phyloP scores from a whole-genome alignment of 2,888 invertebrate species.

The Teleogryllus oceanicus region DNA sequence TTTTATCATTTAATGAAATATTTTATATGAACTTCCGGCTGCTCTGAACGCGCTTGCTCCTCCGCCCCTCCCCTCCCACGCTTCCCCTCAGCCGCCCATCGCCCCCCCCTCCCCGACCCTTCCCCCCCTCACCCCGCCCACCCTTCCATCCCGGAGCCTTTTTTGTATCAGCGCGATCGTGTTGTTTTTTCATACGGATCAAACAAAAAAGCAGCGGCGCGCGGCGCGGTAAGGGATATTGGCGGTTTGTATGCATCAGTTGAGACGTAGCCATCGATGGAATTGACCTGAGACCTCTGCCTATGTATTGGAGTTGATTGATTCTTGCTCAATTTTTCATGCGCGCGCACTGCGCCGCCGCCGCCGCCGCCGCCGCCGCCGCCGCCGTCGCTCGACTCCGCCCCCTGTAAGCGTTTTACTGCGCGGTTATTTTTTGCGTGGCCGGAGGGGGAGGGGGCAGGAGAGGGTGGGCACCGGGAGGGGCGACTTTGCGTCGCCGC shows the following conservation, averaged over 20 bases:
- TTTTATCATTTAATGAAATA: constrained; percentile 18
- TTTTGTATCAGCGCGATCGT: constrained; percentile 18
- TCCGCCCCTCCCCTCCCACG: background rate
- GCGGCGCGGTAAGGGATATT: constrained; percentile 1
- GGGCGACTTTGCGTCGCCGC: constrained; percentile 6
- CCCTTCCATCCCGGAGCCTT: constrained; percentile 6
- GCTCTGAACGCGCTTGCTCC: background rate
- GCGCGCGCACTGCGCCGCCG: constrained; percentile 1
- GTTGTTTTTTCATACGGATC: constrained; percentile 18
- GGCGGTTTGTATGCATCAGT: constrained; percentile 18
- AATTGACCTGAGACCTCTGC: constrained; percentile 18
- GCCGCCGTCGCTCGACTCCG: background rate
- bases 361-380: background rate
- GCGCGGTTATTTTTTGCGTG: constrained; percentile 18
- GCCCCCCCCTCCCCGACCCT: too few species aligned
- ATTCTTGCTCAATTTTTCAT: constrained; percentile 18
- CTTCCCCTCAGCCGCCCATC: too few species aligned
- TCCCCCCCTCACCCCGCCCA: background rate
- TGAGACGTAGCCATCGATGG: constrained; percentile 18
- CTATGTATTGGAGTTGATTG: constrained; percentile 9
- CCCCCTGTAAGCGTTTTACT: constrained; percentile 9
- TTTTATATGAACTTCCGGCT: constrained; percentile 18
- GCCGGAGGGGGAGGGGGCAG: background rate
- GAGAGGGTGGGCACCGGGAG: background rate
- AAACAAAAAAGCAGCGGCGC: background rate